Percentiles rank a stretch among this genome's conserved stretches.
These are phyloP conservation scores for Corbicula japonica DNA, from an alignment of 2,888 invertebrate species.

Conservation along the genomic window DNA sequence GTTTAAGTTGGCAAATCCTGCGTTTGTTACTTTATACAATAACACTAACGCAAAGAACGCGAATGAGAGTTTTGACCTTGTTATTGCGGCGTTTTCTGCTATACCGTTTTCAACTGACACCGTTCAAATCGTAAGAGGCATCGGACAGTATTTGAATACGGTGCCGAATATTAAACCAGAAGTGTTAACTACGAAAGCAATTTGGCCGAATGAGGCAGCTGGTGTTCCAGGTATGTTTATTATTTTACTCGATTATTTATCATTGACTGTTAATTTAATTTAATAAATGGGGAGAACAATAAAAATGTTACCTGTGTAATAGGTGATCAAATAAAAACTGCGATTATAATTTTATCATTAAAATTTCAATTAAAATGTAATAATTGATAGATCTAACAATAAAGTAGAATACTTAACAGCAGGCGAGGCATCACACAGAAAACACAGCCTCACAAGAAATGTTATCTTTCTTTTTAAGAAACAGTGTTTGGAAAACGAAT, in stretches of 20 bases:
- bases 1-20: conserved; percentile 43
- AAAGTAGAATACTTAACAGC: too few species aligned
- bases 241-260: too few species aligned
- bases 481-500: conserved; percentile 65
- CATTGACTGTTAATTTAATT: too few species aligned
- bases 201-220: conserved; percentile 46
- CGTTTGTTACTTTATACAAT: conserved; percentile 33
- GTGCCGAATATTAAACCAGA: conserved; percentile 15
- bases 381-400: too few species aligned
- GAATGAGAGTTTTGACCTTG: conserved; percentile 27
- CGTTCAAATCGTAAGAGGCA: conserved; percentile 21
- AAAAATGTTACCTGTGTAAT: too few species aligned
- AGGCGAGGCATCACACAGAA: too few species aligned
- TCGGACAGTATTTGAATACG: conserved; percentile 30
- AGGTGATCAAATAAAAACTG: too few species aligned
- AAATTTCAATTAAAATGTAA: too few species aligned
- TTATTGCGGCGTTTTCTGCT: conserved; percentile 37
- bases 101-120: conserved; percentile 37
- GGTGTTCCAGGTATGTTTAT: conserved; percentile 38
- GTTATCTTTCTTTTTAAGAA: too few species aligned
- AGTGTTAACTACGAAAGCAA: conserved; percentile 36
- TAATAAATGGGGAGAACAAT: too few species aligned
- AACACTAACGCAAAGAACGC: conserved; percentile 5
- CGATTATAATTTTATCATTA: too few species aligned
- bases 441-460: too few species aligned